Conservation (phyloP, 2,797 vertebrate species). For the Prunella strophiata region DNA sequence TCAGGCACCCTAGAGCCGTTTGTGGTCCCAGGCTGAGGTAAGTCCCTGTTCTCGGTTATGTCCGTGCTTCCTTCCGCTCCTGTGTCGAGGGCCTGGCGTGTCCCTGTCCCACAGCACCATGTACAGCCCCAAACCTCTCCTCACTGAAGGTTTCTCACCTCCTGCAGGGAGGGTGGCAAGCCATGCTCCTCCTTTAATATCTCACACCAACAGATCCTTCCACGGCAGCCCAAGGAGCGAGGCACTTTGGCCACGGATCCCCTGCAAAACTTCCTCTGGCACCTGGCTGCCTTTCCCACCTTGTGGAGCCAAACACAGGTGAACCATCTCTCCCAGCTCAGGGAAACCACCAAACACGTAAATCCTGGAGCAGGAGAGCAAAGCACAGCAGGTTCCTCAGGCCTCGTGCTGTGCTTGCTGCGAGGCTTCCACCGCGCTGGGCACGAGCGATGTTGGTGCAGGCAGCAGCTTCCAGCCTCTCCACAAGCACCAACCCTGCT, state of each 20-base stretch:
- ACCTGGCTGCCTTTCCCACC: neutral
- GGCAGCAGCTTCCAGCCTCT: neutral
- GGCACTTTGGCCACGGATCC: neutral
- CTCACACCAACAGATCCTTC: neutral
- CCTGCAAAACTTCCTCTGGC: neutral
- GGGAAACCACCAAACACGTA: fast-evolving
- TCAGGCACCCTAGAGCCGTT: constrained; percentile 13
- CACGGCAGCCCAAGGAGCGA: neutral
- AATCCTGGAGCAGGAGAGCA: neutral
- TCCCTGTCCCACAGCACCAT: neutral
- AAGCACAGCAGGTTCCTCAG: neutral
- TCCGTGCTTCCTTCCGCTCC: neutral
- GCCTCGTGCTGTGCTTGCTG: neutral
- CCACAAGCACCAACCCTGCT: fast-evolving
- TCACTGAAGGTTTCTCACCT: neutral
- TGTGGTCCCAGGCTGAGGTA: constrained; percentile 26
- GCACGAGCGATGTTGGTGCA: fast-evolving
- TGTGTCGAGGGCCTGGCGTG: neutral
- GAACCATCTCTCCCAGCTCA: neutral
- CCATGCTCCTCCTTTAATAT: neutral
- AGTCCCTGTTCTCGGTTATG: neutral
- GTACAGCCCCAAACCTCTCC: neutral
- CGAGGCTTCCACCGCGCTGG: fast-evolving
- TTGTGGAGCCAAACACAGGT: fast-evolving
- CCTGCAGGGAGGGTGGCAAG: fast-evolving